Evolutionary conservation across 1,140 invertebrate species (phyloP).

Genomic region (Meloidogyne floridensis): DNA sequence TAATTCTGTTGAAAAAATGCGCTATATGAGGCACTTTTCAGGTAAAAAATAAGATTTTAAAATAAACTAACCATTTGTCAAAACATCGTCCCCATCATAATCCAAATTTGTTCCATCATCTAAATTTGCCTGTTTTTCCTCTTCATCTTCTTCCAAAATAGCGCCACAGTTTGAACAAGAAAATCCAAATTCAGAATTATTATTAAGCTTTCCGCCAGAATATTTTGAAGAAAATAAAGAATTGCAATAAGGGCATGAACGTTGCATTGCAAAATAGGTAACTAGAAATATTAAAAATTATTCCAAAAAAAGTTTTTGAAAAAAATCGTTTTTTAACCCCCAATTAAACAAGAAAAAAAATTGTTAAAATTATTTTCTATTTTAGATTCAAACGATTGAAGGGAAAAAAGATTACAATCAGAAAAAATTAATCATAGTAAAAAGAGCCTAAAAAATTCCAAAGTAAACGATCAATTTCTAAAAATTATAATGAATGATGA

Average conservation of each 20-base stretch:
- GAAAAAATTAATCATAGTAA: background rate
- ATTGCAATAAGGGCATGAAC: background rate
- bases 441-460: background rate
- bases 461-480: background rate
- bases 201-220: background rate
- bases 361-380: too few relatives aligned
- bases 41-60: too few relatives aligned
- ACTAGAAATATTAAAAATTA: background rate
- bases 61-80: background rate
- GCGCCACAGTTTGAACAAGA: constrained; percentile 4
- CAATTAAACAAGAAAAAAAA: too few relatives aligned
- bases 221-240: constrained; percentile 3
- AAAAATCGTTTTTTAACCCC: too few relatives aligned
- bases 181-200: background rate
- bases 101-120: background rate
- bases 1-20: too few relatives aligned
- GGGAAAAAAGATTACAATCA: background rate
- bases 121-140: background rate
- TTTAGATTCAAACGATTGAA: too few relatives aligned
- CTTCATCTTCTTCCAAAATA: constrained; percentile 2
- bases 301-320: background rate
- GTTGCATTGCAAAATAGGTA: background rate
- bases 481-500: background rate
- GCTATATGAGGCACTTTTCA: too few relatives aligned
- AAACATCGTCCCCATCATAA: background rate